A percentile compares a stretch with the other conserved stretches of the same genome.
Conservation (phyloP, 92 coral and sea anemone species). For the Zoanthus sansibaricus region DNA sequence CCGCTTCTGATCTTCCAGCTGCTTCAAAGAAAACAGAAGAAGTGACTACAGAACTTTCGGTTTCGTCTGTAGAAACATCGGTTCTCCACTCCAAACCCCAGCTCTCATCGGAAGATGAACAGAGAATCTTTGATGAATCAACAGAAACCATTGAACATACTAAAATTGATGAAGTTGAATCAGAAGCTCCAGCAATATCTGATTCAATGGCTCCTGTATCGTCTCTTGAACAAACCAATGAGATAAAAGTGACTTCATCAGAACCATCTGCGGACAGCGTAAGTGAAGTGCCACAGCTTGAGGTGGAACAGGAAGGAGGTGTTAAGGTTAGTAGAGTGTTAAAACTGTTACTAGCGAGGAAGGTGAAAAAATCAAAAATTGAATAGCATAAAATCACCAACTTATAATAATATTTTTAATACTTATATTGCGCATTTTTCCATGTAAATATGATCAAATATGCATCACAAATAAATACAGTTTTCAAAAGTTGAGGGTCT, state of each 20-base stretch:
- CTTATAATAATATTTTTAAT: too few species aligned
- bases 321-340: slow-evolving; percentile 3
- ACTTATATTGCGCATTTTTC: too few species aligned
- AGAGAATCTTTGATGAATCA: neutral
- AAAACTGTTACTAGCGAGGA: neutral
- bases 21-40: neutral
- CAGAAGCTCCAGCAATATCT: neutral
- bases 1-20: neutral
- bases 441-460: too few species aligned
- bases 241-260: neutral
- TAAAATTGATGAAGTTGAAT: neutral
- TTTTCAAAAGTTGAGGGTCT: too few species aligned
- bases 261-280: slow-evolving; percentile 7
- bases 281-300: neutral
- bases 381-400: neutral
- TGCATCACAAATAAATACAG: too few species aligned
- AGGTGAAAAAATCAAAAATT: neutral
- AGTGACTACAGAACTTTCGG: neutral
- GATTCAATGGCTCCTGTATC: neutral
- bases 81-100: neutral
- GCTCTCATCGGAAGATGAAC: neutral
- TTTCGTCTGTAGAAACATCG: too few species aligned
- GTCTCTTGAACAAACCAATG: neutral
- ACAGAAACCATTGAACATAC: neutral
- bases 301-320: neutral